Base-by-base conservation (phyloP, 2,888 invertebrate genomes). In the Epirrhoe tristata region DNA sequence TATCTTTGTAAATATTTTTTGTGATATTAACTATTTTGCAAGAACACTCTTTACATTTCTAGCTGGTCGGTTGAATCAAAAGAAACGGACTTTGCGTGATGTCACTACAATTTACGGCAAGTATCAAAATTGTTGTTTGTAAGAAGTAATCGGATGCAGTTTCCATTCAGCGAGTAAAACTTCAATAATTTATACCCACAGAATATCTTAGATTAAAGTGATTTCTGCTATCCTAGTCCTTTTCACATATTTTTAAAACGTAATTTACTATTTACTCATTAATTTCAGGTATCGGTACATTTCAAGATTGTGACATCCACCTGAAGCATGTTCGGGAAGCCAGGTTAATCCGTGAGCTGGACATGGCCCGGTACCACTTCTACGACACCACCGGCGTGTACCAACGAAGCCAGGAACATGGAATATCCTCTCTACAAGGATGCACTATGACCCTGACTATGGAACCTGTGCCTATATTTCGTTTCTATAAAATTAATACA, bases 11-110 rank as follows among this genome's bases (percentile, higher is more conserved):
- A 95, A 96, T 80, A 88, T 94, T 58, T 82, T 95, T 63, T 93
- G 96, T 77, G 97, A 97, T 86, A 87, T 97, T 52, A 96, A 96
- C 85, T 97, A 97, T 85, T 95, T 97, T 81, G 82, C 96, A 72
- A 94, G 97, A 77, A 95, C 96, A 83, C 91, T 95, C 74, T 89
- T 96, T 74, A 95, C 95, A 74, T 95, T 96, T 55, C 76, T 96
- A 72, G 89, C 95, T 72, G 96, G 96, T 34, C 93, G 95, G 69
- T 93, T 95, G 68, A 95, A 95, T 81, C 95, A 96, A 87, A 94
- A 94, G 67, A 94, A 91, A 77, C 94, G 94, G 67, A 94, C 94
- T 79, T 94, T 97, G 74, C 89, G 95, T 73, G 96, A 96, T 79
- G 94, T 95, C 74, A 95, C 94, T n/a, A 94, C 94, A 10, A 94